Base-by-base conservation (phyloP, 2,113 vertebrate genomes). In the Ranitomeya variabilis region DNA sequence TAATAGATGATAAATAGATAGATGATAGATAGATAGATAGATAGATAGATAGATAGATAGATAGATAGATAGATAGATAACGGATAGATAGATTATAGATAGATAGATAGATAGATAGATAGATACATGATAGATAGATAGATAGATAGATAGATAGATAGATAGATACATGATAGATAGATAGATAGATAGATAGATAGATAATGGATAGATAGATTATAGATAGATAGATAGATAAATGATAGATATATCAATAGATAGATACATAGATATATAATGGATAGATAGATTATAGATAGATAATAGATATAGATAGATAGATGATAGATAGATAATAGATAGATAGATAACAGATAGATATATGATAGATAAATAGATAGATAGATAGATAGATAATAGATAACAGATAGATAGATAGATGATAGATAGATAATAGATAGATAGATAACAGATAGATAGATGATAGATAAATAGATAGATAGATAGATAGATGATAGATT, bases 11-110 rank as follows among this genome's bases (percentile, higher is more conserved):
- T 45, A 45, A 3, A 45, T 45, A 45, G 37, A 45, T 45, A 45
- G 37, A 45, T 45, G 67, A 71, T 31, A 71, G 67, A 71, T 71
- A 71, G 23, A 71, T 71, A 71, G 67, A 71, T 71, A 71, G 67
- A 71, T 71, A 26, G 52, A 80, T 80, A n/a, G n/a, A 80, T 71
- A 67, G 21, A 11, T 21, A n/a, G 18, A 66, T 66, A 21, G 19
- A 67, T 67, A 10, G 8, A 23, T 23, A n/a, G 66, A 67, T 67
- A 23, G n/a, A 67, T 23, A 67, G 66, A 67, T 11, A 67, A 71
- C 14, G 15, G n/a, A 71, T 71, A 71, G 7, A 66, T 66, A 10
- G 0, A 26, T 9, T 1, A 1, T 66, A 21, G 19, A 67, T 67
- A 10, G n/a, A 67, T 23, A 45, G 37, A 45, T 7, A 10, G 64